These are phyloP conservation scores for Colostygia pectinataria DNA, from an alignment of 2,888 invertebrate species.

Conservation along the genomic window DNA sequence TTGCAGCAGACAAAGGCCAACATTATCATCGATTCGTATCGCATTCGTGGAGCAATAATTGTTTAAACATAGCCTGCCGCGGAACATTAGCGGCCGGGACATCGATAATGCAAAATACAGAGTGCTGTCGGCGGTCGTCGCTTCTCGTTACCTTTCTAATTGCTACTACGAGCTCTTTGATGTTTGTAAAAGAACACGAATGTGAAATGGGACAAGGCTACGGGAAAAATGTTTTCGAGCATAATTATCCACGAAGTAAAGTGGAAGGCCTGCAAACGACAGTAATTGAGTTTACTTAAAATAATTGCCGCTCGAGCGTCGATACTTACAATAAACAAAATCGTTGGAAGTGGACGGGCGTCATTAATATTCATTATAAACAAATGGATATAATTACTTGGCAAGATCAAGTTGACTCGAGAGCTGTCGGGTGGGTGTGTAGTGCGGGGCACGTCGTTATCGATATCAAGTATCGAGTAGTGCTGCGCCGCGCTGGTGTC, in stretches of 20 bases:
- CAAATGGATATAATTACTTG: conserved; percentile 79
- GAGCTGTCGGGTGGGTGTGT: conserved; percentile 59
- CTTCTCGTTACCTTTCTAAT: conserved; percentile 62
- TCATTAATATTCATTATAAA: conserved; percentile 78
- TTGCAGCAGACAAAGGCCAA: conserved; percentile 75
- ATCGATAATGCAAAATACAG: conserved; percentile 67
- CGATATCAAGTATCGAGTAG: conserved; percentile 50
- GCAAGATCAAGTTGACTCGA: conserved; percentile 70
- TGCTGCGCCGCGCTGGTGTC: conserved; percentile 47
- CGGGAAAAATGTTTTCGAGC: conserved; percentile 51
- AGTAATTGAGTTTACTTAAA: conserved; percentile 68
- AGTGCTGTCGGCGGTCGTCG: conserved; percentile 49
- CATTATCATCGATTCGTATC: conserved; percentile 79
- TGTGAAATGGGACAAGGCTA: conserved; percentile 45
- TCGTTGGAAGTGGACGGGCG: conserved; percentile 55
- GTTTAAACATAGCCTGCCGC: conserved; percentile 75
- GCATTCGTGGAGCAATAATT: conserved; percentile 74
- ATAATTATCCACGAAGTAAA: conserved; percentile 49
- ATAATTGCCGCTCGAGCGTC: conserved; percentile 64
- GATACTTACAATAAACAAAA: conserved; percentile 67
- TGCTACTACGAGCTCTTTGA: conserved; percentile 39
- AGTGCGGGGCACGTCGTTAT: conserved; percentile 69
- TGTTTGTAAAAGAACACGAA: conserved; percentile 42
- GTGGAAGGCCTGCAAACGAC: conserved; percentile 56
- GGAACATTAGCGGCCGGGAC: conserved; percentile 64